phyloP scores from a whole-genome alignment of 2,797 vertebrate genomes.

The Malacoctenus gilli region DNA sequence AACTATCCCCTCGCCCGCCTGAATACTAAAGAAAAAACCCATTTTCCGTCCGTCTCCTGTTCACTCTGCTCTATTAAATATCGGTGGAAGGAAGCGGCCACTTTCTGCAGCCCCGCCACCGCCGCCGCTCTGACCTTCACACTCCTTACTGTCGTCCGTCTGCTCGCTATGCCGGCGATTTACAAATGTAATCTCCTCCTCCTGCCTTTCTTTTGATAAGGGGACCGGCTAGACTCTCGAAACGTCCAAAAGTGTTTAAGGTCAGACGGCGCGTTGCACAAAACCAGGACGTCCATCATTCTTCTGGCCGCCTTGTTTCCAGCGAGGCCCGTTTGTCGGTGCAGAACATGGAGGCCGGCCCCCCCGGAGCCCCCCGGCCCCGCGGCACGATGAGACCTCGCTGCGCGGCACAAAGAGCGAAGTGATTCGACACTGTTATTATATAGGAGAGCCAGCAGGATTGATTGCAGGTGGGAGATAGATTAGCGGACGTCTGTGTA shows the following conservation, averaged over 20 bases:
- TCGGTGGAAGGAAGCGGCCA: background rate
- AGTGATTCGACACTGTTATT: slow-evolving; percentile 19
- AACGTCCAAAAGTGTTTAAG: slow-evolving; percentile 15
- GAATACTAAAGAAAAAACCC: slow-evolving; percentile 34
- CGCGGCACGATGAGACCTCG: background rate
- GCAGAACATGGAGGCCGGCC: slow-evolving; percentile 7
- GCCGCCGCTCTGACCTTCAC: slow-evolving; percentile 38
- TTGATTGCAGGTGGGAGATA: slow-evolving; percentile 62
- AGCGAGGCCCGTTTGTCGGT: background rate
- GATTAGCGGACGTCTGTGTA: slow-evolving; percentile 54
- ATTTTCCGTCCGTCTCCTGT: background rate
- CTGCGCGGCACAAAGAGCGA: slow-evolving; percentile 17
- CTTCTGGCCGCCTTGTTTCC: background rate
- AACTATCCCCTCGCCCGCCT: slow-evolving; percentile 26
- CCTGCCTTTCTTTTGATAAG: slow-evolving; percentile 14
- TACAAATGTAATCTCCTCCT: slow-evolving; percentile 30
- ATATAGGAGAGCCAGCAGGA: slow-evolving; percentile 20
- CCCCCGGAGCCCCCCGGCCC: background rate
- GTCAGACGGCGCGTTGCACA: slow-evolving; percentile 4
- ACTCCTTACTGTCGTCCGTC: slow-evolving; percentile 1
- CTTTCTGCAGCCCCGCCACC: slow-evolving; percentile 12
- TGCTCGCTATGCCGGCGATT: slow-evolving; percentile 16
- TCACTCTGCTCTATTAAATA: slow-evolving; percentile 4
- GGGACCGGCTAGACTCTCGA: slow-evolving; percentile 6
- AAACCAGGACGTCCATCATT: background rate